Evolutionary conservation across 2,888 invertebrate genomes (phyloP), one percentile per base, ranked within the genome.

Genomic region (Ernsta delagoae): DNA sequence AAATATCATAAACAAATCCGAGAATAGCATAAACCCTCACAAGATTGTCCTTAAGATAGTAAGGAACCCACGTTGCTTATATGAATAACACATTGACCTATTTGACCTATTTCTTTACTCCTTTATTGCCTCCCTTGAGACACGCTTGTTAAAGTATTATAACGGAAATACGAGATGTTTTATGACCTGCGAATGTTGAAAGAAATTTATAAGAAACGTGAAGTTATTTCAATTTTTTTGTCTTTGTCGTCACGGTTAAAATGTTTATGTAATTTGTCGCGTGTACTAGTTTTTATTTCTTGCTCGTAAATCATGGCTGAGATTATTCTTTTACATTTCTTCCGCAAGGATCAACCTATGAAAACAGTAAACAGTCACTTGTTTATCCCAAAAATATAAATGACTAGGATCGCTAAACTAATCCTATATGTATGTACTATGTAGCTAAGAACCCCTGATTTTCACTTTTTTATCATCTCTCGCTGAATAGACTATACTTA

Each of bases 101-200:
- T 63, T 63, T 69, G 68, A 69, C 68, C 68, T 50, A 69, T 63
- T 69, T 69, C 56, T 31, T 31, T 9, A 12, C 50, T 59, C 48
- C 43, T 45, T 69, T 56, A 67, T 61, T 53, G 59, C 59, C 34
- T 63, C 68, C 59, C 68, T 53, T 7, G 63, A 63, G 68, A 62
- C 50, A 69, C 5, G 57, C 62, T 62, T 69, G 63, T 63, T 69
- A 69, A 59, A 50, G 63, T 69, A 62, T 68, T 62, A 57, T 69
- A 63, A 63, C 41, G n/a, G 45, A 69, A 63, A 63, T 63, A 39
- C 57, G 62, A 41, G 63, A 57, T 60, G 63, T 39, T 63, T 59
- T 59, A 56, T 34, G 48, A 63, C 5, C 39, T 9, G 45, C 54
- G 54, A 39, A 54, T 7, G 45, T 61, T 12, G 7, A 11, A 62